phyloP scores from a whole-genome alignment of 2,888 invertebrate species.

The Drosophila yooni region DNA sequence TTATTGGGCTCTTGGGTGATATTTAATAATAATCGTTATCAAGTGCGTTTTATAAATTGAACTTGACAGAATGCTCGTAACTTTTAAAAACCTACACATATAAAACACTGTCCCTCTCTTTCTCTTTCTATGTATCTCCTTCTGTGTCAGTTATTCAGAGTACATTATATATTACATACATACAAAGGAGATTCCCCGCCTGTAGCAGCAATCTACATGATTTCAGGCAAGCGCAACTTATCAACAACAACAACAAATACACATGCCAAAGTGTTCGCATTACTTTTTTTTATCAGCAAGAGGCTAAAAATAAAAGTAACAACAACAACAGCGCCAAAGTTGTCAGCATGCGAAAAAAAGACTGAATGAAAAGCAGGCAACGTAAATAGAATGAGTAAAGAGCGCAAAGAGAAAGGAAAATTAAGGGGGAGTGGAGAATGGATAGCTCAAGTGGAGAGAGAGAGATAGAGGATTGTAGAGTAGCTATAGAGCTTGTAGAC shows the following conservation, averaged over 20 bases:
- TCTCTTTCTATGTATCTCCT: background rate
- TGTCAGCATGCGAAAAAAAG: conserved; percentile 39
- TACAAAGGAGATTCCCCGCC: conserved; percentile 10
- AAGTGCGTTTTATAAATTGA: conserved; percentile 2
- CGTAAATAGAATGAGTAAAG: conserved; percentile 29
- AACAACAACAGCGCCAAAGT: conserved; percentile 12
- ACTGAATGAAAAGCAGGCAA: conserved; percentile 46
- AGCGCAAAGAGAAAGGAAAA: conserved; percentile 17
- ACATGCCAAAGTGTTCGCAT: conserved; percentile 31
- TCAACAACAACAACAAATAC: conserved; percentile 19
- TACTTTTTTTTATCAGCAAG: conserved; percentile 45
- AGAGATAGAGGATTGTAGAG: conserved; percentile 8
- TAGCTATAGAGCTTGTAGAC: conserved; percentile 7
- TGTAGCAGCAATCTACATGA: conserved; percentile 10
- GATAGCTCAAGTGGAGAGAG: conserved; percentile 1
- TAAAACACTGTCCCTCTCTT: background rate
- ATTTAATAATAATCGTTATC: background rate
- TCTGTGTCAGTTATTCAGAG: conserved; percentile 1
- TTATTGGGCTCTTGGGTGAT: background rate
- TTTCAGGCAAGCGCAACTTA: conserved; percentile 28
- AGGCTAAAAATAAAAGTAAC: conserved; percentile 45
- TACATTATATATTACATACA: conserved; percentile 1
- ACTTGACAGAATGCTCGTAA: conserved; percentile 2
- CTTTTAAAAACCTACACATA: background rate
- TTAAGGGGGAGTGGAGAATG: conserved; percentile 4